Base-by-base conservation (phyloP, 2,797 vertebrate species). In the Poecile montanus region DNA sequence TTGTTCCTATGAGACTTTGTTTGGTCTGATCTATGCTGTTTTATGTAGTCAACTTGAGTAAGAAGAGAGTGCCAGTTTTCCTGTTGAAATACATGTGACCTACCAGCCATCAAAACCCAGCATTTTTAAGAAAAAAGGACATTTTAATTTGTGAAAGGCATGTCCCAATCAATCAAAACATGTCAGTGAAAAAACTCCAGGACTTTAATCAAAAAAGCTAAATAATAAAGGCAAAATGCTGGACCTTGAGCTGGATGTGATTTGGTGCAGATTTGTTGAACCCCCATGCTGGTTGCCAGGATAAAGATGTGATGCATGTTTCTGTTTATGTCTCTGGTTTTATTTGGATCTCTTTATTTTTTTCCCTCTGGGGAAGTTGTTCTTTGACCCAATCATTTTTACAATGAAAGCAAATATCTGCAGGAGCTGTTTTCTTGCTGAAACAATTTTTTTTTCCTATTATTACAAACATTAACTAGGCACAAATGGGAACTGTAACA, bases 251-350 rank as follows among this genome's bases (percentile, higher is more conserved):
- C 58, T 73, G n/a, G 26, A 30, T 72, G 58, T 71, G 58, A 58
- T 79, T 90, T 40, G 23, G 40, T 50, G 53, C 71, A 82, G 66
- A 62, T 83, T 65, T 91, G 42, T 71, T 77, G 72, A 93, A 71
- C 45, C n/a, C 14, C 65, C 1, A 1, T 50, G 48, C 18, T 78
- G 53, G 40, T 86, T 91, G 75, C 56, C 11, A 42, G 34, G 70
- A 63, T 79, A 93, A 50, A 78, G 48, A 78, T 66, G 54, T 70
- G 75, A 86, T 38, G 11, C 30, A n/a, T 75, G 21, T 79, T 93
- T 92, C 89, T 93, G 54, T 66, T 84, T 93, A 60, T 25, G 11
- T 81, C 29, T 87, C 51, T 90, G 47, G 25, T 83, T 93, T 94
- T 65, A 42, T 89, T 88, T 78, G 57, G 20, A 58, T 72, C 13